These are phyloP conservation scores for Porites cylindrica DNA, from an alignment of 92 coral and sea anemone species.

Conservation along the genomic window DNA sequence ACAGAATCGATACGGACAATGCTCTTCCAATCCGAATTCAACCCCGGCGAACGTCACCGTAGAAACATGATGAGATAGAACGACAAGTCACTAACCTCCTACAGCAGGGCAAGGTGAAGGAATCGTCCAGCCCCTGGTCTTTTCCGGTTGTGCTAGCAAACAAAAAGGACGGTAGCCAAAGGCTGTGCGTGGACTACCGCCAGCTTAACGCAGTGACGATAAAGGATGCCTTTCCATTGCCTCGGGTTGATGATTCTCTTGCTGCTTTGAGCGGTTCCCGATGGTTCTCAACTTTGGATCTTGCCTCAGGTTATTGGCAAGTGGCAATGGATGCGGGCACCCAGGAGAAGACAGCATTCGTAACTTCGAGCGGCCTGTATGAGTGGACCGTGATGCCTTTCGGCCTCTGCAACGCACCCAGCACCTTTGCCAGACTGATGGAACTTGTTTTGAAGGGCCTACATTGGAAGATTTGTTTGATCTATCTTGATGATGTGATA, in stretches of 20 bases:
- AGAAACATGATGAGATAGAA: slow-evolving; percentile 47
- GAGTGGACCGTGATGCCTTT: no score
- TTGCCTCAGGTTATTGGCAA: slow-evolving; percentile 20
- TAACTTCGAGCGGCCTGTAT: slow-evolving; percentile 8
- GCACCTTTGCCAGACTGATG: no score
- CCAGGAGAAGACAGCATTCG: slow-evolving; percentile 27
- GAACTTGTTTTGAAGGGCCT: no score
- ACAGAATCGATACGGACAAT: slow-evolving; percentile 40
- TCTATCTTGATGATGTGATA: slow-evolving; percentile 52
- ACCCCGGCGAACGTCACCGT: slow-evolving; percentile 47
- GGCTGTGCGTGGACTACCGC: slow-evolving; percentile 46
- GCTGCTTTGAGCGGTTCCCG: slow-evolving; percentile 40
- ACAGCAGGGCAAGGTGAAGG: slow-evolving; percentile 39
- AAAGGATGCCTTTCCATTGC: no score
- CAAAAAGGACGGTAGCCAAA: slow-evolving; percentile 44
- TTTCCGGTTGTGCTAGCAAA: slow-evolving; percentile 7
- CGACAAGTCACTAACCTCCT: slow-evolving; percentile 32
- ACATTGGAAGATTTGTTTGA: slow-evolving; percentile 8
- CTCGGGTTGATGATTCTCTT: slow-evolving; percentile 26
- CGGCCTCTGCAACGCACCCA: no score
- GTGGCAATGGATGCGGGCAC: background rate
- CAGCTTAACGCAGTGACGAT: slow-evolving; percentile 37
- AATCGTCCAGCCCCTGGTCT: no score
- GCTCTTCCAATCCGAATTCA: slow-evolving; percentile 48
- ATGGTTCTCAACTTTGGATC: slow-evolving; percentile 36